Evolutionary conservation across 2,113 vertebrate species (phyloP).

Genomic region (Xenus cinereus): DNA sequence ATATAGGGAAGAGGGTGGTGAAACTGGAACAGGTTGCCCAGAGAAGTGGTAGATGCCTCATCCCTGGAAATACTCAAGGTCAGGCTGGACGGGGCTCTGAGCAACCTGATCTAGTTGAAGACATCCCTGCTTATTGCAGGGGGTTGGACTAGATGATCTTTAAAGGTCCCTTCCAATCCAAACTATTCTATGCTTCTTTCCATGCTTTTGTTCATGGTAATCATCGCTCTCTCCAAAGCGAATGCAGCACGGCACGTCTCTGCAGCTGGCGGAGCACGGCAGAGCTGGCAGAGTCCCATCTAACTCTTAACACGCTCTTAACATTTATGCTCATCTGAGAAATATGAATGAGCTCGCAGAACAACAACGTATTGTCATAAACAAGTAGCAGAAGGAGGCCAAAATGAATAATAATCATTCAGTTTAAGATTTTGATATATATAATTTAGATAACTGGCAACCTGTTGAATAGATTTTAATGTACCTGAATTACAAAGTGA

Average conservation of each 20-base stretch:
- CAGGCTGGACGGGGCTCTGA: background rate
- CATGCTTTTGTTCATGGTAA: background rate
- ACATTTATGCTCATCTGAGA: background rate
- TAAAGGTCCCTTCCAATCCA: background rate
- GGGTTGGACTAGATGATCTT: background rate
- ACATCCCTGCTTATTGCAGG: background rate
- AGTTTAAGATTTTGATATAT: background rate
- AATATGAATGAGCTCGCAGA: background rate
- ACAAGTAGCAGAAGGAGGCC: background rate
- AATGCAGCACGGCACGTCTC: background rate
- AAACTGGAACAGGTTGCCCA: background rate
- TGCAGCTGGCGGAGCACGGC: background rate
- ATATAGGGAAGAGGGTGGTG: background rate
- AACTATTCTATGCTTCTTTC: background rate
- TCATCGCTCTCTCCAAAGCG: background rate
- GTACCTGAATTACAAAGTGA: background rate
- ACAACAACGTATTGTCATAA: background rate
- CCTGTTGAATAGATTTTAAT: background rate
- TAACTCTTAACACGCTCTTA: background rate
- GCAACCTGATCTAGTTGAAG: background rate
- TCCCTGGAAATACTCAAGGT: background rate
- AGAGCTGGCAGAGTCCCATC: fast-evolving
- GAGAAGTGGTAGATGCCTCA: background rate
- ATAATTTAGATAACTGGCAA: background rate
- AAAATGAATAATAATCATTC: background rate